Evolutionary conservation across 2,113 vertebrate species (phyloP), one percentile per base, ranked within the genome.

Genomic region (Pitta sordida): DNA sequence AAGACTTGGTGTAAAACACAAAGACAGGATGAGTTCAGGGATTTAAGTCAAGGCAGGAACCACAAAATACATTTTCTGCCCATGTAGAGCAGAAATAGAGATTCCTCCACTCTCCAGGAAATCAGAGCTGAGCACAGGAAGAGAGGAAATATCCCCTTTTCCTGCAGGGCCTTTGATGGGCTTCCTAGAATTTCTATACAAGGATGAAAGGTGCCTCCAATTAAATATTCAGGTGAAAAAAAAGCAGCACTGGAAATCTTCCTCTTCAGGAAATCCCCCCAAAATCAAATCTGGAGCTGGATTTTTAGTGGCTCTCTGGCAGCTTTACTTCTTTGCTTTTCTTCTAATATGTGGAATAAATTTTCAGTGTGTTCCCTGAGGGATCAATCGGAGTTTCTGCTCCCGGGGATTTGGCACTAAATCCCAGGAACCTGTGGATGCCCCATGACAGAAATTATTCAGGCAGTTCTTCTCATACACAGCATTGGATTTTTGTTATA

Each of bases 131-230:
- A 92, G 83, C 67, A 79, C 87, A 91, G 89, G 91, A 95, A 94
- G 75, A 88, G 49, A 87, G 90, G 83, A 96, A 94, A 94, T 70
- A 92, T 21, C 67, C 78, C 19, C 6, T 83, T 91, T 63, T 89
- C 75, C 87, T 82, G 73, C 9, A n/a, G 51, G 65, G 59, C 58
- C 74, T 92, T 96, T 76, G 81, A 95, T 74, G 58, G 71, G 58
- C 81, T 94, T 95, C 67, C 93, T 73, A 87, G 22, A 58, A 90
- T 95, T 96, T 96, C 94, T 96, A 93, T 85, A 90, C 46, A 90
- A 94, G 89, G 89, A 92, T 85, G 83, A 93, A 95, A 92, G 53
- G 77, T 91, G 62, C 44, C 92, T 89, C 86, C 78, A 96, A 84
- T 53, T n/a, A 90, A 96, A 93, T 18, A 34, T 8, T 62, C 2